Evolutionary conservation across 2,888 invertebrate species (phyloP), one percentile per base, ranked within the genome.

Genomic region (Xanthia icteritia): DNA sequence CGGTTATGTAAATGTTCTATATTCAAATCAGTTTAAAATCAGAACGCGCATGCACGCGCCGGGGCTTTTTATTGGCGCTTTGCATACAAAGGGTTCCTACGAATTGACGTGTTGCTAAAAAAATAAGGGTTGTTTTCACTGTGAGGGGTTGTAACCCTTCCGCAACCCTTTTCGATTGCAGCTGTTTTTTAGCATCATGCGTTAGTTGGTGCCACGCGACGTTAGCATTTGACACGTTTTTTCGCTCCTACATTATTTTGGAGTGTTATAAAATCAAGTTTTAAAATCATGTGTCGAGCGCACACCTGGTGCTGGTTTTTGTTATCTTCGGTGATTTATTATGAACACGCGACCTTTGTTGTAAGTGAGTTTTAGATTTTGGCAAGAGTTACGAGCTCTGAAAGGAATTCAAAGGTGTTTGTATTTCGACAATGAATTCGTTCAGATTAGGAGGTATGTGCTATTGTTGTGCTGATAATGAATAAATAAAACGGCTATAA

Each of bases 11-110:
- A 96, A 96, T 96, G 91, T 93, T 91, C 91, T 93, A 93, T 96
- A 96, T 96, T 96, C 95, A 96, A 96, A 96, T 96, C 94, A 95
- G 93, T 96, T 96, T 96, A 96, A 96, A 96, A 95, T 95, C 94
- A 93, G 91, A 94, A 90, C 92, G 96, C 96, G 96, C 96, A 96
- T 96, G 96, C 96, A 96, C 96, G 96, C 89, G 92, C 86, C 92
- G 91, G 86, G 92, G 89, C 66, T 94, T 95, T 95, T 95, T 95
- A 96, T 96, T 96, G 96, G 96, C 89, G 94, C 93, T 94, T 93
- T 92, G 92, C 92, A 92, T 94, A 91, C 88, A 92, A 94, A 94
- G 94, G 94, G 93, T 91, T 90, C 86, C 86, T 87, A 86, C 64
- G 71, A 78, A 70, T 66, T 82, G 78, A 76, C 91, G 92, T 90